Conservation (phyloP, 2,888 invertebrate species). For the Idaea biselata region DNA sequence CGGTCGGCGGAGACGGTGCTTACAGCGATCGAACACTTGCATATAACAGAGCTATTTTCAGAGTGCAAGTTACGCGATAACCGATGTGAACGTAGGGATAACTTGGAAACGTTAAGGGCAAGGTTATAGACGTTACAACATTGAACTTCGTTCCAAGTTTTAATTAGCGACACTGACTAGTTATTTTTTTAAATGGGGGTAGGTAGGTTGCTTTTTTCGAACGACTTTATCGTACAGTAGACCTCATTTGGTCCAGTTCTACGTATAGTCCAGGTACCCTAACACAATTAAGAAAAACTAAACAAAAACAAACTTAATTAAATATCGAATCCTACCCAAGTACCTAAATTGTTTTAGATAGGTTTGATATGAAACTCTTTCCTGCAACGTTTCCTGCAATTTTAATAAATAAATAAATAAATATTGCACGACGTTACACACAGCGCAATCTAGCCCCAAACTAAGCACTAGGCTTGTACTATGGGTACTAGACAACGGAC, state of each 20-base stretch:
- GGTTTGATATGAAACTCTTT: too few species aligned
- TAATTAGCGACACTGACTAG: neutral
- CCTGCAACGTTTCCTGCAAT: too few species aligned
- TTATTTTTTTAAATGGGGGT: neutral
- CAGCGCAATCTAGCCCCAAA: too few species aligned
- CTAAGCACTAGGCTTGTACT: too few species aligned
- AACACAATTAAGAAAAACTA: neutral
- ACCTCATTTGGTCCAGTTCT: too few species aligned
- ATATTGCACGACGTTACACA: too few species aligned
- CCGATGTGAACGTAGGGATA: slow-evolving; percentile 16
- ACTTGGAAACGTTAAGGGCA: slow-evolving; percentile 14
- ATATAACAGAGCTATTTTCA: slow-evolving; percentile 10
- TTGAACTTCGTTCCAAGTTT: neutral
- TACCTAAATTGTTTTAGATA: too few species aligned
- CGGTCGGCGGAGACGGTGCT: neutral
- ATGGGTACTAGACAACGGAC: too few species aligned
- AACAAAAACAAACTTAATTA: neutral
- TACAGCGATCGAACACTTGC: neutral
- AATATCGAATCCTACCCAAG: too few species aligned
- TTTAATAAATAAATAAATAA: too few species aligned
- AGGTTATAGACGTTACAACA: slow-evolving; percentile 4
- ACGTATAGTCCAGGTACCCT: too few species aligned
- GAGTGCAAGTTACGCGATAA: slow-evolving; percentile 19
- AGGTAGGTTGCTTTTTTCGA: neutral
- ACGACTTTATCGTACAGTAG: neutral